These are phyloP conservation scores for Druon quercuslanigerum DNA, from an alignment of 1,140 invertebrate species.

Conservation along the genomic window DNA sequence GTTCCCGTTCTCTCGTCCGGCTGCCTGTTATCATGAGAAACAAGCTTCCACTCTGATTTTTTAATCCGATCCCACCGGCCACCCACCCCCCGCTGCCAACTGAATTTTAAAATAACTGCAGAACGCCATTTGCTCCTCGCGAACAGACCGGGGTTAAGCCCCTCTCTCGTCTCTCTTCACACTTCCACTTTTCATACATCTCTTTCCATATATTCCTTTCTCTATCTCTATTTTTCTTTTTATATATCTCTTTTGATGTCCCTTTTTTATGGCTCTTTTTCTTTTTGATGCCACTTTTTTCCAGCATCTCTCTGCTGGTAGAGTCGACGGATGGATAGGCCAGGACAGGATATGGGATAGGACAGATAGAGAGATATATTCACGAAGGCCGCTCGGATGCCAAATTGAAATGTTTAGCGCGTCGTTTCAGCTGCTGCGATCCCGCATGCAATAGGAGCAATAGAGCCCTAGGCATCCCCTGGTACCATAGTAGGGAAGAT, in stretches of 20 bases:
- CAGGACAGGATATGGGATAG: neutral
- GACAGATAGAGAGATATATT: conserved; percentile 31
- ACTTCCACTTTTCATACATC: conserved; percentile 34
- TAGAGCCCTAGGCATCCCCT: conserved; percentile 44
- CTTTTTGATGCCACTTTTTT: conserved; percentile 42
- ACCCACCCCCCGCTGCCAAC: conserved; percentile 52
- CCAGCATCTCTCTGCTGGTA: neutral
- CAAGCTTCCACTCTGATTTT: conserved; percentile 77
- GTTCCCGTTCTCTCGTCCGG: conserved; percentile 68
- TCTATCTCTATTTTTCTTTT: conserved; percentile 28
- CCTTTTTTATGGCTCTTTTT: conserved; percentile 33
- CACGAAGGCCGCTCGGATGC: conserved; percentile 51
- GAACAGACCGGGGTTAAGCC: conserved; percentile 72
- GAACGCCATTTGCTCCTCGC: conserved; percentile 75
- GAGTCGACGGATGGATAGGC: conserved; percentile 19
- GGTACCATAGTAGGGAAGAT: conserved; percentile 68
- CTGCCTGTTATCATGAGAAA: conserved; percentile 76
- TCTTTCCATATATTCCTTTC: conserved; percentile 11
- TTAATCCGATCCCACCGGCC: conserved; percentile 73
- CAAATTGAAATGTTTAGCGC: conserved; percentile 74
- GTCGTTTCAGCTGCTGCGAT: conserved; percentile 64
- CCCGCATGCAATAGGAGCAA: conserved; percentile 46
- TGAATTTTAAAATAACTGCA: conserved; percentile 77
- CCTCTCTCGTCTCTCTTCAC: conserved; percentile 49
- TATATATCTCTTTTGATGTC: conserved; percentile 6